Conservation (phyloP, 2,113 vertebrate species). For the Clarias gariepinus region DNA sequence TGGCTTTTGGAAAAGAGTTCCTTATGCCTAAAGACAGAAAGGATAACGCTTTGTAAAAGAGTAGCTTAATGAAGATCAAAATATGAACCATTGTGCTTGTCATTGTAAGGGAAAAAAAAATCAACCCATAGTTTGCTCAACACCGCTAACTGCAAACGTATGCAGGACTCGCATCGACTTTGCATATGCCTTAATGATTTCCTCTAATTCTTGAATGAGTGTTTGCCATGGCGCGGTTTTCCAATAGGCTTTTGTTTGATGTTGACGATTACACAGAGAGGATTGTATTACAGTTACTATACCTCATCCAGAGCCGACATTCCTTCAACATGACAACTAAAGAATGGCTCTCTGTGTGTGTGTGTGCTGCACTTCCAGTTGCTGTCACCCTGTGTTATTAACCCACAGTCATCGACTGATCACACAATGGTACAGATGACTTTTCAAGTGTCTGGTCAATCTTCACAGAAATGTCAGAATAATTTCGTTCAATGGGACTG, state of each 20-base stretch:
- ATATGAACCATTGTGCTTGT: slow-evolving; percentile 5
- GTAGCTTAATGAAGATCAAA: slow-evolving; percentile 4
- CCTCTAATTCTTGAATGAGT: slow-evolving; percentile 20
- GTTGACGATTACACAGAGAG: slow-evolving; percentile 40
- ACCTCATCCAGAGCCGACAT: slow-evolving; percentile 54
- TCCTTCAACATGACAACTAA: slow-evolving; percentile 58
- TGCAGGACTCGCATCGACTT: not conserved
- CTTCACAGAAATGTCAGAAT: slow-evolving; percentile 13
- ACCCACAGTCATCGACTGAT: slow-evolving; percentile 49
- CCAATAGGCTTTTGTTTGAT: slow-evolving; percentile 46
- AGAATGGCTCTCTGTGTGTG: slow-evolving; percentile 59
- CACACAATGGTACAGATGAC: slow-evolving; percentile 30
- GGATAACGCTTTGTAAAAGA: slow-evolving; percentile 14
- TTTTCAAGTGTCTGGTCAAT: not conserved
- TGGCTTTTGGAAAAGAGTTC: slow-evolving; percentile 14
- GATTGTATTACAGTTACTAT: slow-evolving; percentile 29
- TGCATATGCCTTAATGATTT: slow-evolving; percentile 24
- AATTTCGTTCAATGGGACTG: not conserved
- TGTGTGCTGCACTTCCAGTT: slow-evolving; percentile 55
- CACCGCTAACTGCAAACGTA: not conserved
- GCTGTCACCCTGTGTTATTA: slow-evolving; percentile 52
- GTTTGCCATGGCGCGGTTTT: slow-evolving; percentile 34
- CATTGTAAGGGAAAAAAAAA: not conserved
- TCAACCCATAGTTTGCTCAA: not conserved
- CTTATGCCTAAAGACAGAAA: slow-evolving; percentile 6